Base-by-base conservation (phyloP, 2,797 vertebrate species). In the Sus cebifrons region DNA sequence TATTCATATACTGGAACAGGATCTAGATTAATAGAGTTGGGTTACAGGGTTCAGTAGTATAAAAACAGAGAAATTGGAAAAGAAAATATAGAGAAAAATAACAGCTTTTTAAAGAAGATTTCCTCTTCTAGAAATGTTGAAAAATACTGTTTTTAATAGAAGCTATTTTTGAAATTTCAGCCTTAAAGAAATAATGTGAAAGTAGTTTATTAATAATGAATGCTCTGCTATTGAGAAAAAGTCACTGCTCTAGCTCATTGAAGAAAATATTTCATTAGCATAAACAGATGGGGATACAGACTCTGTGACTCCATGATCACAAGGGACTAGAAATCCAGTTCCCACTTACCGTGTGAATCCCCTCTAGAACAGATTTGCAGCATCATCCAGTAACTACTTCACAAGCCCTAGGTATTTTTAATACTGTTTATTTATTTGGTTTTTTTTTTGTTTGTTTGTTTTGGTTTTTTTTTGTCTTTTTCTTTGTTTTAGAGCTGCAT, bases 41-140 rank as follows among this genome's bases (percentile, higher is more conserved):
- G 68, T 65, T 86, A 92, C 27, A 92, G 10, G 52, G 60, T 78
- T 96, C 62, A 79, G 25, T 27, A 54, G 44, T 62, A 36, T 74
- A 96, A 92, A 96, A 95, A 82, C 62, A 87, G 91, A 78, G 13
- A 92, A 56, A 92, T 7, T 25, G 12, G 52, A 75, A 92, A 93
- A 89, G 25, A 89, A 93, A 97, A 89, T 73, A 89, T 3, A 75
- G 92, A 92, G 29, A 86, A 93, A 97, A 91, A 86, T 70, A 94
- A 54, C 77, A 96, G 56, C 60, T 75, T 86, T 88, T 95, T 60
- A 73, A 86, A 21, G 86, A 86, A 94, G 62, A 97, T 73, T 73
- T 95, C 73, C 44, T 88, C 71, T 92, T 75, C 87, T 54, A 92
- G 14, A 96, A 96, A 92, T 44, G 62, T n/a, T 79, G 58, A 92